Evolutionary conservation across 2,113 vertebrate species (phyloP).

Genomic region (Calidris pygmaea): DNA sequence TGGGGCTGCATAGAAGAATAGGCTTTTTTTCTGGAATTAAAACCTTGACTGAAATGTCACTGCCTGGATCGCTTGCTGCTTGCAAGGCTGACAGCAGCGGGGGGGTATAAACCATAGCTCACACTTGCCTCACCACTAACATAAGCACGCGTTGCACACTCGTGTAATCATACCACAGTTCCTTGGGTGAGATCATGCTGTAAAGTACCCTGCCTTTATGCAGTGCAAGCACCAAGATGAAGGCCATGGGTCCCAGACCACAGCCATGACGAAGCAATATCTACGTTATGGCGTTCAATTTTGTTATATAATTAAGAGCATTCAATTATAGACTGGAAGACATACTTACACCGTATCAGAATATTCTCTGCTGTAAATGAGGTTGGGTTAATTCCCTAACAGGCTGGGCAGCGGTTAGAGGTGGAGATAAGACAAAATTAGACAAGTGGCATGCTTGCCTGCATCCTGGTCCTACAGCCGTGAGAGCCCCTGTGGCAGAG

Average conservation of each 20-base stretch:
- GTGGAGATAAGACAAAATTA: neutral
- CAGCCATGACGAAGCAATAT: neutral
- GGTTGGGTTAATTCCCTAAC: constrained; percentile 14
- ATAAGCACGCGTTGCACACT: neutral
- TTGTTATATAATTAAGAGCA: constrained; percentile 29
- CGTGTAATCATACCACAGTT: neutral
- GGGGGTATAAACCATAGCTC: neutral
- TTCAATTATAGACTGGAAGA: constrained; percentile 38
- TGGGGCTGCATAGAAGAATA: neutral
- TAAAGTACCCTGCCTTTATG: neutral
- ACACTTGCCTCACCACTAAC: neutral
- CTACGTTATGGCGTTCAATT: neutral
- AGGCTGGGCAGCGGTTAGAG: neutral
- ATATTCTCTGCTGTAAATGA: constrained; percentile 3
- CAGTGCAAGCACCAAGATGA: neutral
- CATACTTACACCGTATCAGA: neutral
- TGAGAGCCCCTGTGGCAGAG: fast-evolving
- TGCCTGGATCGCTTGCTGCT: neutral
- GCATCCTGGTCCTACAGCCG: neutral
- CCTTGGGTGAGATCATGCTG: neutral
- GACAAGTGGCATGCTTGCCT: neutral
- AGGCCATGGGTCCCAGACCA: neutral
- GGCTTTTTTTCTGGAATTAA: neutral
- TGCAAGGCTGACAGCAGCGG: neutral
- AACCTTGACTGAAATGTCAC: neutral